These are phyloP conservation scores for Aurelia aurita complex sp. Pacific DNA, from an alignment of 30 jellyfish, hydroid and myxozoan species.

Conservation along the genomic window DNA sequence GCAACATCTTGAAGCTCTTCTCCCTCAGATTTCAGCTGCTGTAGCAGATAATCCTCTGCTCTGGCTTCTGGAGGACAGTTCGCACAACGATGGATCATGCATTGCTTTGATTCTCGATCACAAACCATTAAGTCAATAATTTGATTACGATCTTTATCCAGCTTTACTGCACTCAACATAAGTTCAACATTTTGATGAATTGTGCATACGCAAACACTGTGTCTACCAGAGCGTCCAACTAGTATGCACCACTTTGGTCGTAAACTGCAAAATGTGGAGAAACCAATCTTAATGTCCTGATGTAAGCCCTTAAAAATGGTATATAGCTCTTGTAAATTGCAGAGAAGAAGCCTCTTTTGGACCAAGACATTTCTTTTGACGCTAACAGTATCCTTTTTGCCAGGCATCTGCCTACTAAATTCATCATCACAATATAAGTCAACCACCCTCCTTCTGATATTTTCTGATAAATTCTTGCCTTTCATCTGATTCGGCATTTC, in stretches of 20 bases:
- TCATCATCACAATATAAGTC: slow-evolving; percentile 52
- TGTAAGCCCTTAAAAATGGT: slow-evolving; percentile 34
- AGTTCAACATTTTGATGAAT: slow-evolving; percentile 62
- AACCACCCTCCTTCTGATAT: slow-evolving; percentile 6
- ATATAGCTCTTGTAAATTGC: slow-evolving; percentile 48
- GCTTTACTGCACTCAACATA: slow-evolving; percentile 39
- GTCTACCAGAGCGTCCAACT: slow-evolving; percentile 82
- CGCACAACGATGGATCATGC: slow-evolving; percentile 75
- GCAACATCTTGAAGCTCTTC: too few relatives aligned
- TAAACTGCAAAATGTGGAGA: slow-evolving; percentile 71
- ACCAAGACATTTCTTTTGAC: slow-evolving; percentile 30
- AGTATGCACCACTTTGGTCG: slow-evolving; percentile 77
- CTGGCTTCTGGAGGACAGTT: slow-evolving; percentile 49
- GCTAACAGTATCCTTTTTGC: slow-evolving; percentile 66
- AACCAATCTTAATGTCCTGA: slow-evolving; percentile 52
- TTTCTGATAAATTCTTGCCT: slow-evolving; percentile 10
- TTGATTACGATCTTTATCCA: slow-evolving; percentile 33
- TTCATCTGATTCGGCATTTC: slow-evolving; percentile 25
- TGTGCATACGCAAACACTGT: slow-evolving; percentile 82
- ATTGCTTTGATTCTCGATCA: slow-evolving; percentile 55
- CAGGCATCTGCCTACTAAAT: slow-evolving; percentile 63
- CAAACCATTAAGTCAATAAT: slow-evolving; percentile 53
- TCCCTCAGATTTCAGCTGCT: slow-evolving; percentile 1
- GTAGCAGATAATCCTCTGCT: slow-evolving; percentile 10
- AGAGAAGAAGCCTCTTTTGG: slow-evolving; percentile 58